phyloP scores from a whole-genome alignment of 2,113 vertebrate species.

The Protomyctophum bolini region DNA sequence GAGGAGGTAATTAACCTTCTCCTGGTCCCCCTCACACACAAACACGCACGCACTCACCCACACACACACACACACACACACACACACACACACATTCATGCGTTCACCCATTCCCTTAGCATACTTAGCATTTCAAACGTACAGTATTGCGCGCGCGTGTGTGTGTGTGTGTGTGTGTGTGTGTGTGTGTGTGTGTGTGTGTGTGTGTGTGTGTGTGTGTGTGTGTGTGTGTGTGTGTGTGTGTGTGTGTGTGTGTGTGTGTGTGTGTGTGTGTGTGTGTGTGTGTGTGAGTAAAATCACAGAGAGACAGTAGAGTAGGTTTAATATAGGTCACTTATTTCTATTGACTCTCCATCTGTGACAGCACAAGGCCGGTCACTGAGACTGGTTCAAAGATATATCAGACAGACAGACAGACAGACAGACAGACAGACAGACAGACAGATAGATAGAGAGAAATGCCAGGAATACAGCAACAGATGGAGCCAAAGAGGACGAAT shows the following conservation, averaged over 20 bases:
- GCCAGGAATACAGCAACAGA: background rate
- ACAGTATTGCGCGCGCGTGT: too few species aligned
- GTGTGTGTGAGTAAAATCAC: conserved; percentile 46
- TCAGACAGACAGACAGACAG: conserved; percentile 32
- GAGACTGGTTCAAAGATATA: conserved; percentile 67
- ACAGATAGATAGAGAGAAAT: conserved; percentile 8
- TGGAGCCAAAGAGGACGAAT: background rate
- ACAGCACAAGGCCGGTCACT: conserved; percentile 59
- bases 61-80: conserved; percentile 8
- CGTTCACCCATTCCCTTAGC: conserved; percentile 18
- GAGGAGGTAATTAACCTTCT: conserved; percentile 92
- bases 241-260: too few species aligned
- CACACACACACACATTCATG: conserved; percentile 40
- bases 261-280: too few species aligned
- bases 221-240: too few species aligned
- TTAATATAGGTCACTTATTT: conserved; percentile 80
- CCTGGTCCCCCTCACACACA: conserved; percentile 44
- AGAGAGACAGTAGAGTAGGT: conserved; percentile 65
- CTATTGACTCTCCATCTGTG: conserved; percentile 80
- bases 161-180: too few species aligned
- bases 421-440: conserved; percentile 7
- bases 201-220: too few species aligned
- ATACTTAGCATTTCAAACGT: too few species aligned
- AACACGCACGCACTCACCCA: conserved; percentile 4
- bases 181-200: too few species aligned